A percentile compares a stretch with the other conserved stretches of the same genome.
phyloP scores from a whole-genome alignment of 2,113 vertebrate species.

The Eublepharis macularius region DNA sequence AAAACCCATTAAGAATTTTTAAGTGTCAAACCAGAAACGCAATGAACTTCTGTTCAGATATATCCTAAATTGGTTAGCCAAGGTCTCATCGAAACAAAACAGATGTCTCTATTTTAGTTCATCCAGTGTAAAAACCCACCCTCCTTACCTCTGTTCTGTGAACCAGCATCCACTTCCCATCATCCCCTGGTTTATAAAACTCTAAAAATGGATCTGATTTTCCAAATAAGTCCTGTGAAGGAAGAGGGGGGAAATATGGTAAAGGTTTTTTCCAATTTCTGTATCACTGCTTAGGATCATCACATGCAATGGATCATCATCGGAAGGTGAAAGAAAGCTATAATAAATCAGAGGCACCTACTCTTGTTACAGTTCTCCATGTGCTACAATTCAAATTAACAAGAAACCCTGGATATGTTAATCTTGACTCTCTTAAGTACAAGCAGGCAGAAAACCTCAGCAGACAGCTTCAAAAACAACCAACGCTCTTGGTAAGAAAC shows the following conservation, averaged over 20 bases:
- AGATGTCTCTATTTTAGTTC: background rate
- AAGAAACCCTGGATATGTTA: background rate
- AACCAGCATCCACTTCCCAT: slow-evolving; percentile 98
- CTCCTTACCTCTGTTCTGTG: slow-evolving; percentile 92
- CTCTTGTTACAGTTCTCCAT: too few relatives aligned
- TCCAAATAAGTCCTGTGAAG: slow-evolving; percentile 91
- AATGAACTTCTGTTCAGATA: too few relatives aligned
- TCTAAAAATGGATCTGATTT: slow-evolving; percentile 98
- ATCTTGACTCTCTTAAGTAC: background rate
- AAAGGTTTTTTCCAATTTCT: background rate
- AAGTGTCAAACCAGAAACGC: too few relatives aligned
- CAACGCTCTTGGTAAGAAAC: background rate
- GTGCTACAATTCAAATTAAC: background rate
- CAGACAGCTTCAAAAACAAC: background rate
- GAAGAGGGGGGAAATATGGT: background rate
- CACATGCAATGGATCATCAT: background rate
- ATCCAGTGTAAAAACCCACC: too few relatives aligned
- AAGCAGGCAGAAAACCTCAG: background rate
- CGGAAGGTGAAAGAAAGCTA: background rate
- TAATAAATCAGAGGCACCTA: background rate
- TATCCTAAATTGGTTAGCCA: too few relatives aligned
- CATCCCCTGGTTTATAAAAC: slow-evolving; percentile 92
- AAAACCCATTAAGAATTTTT: too few relatives aligned
- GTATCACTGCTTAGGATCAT: background rate
- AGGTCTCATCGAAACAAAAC: background rate